A percentile compares a stretch with the other conserved stretches of the same genome.
These are phyloP conservation scores for Oenanthe melanoleuca DNA, from an alignment of 2,113 vertebrate genomes.

Conservation along the genomic window DNA sequence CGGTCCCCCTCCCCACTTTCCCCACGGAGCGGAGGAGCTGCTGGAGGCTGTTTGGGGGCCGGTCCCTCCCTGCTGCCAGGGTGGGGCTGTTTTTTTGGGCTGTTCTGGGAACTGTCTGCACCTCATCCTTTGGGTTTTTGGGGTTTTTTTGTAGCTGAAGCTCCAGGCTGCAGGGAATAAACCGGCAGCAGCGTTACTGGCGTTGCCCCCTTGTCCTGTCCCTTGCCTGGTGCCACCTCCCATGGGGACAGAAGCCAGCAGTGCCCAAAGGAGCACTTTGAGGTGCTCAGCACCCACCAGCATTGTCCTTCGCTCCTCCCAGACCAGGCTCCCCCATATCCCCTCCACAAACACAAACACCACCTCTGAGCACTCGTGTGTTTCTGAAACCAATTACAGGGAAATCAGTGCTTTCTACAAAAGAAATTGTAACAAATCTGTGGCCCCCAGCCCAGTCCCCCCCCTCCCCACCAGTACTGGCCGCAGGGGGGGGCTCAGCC, in stretches of 20 bases:
- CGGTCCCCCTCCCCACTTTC: background rate
- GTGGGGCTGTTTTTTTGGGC: background rate
- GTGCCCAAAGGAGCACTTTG: background rate
- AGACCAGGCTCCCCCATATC: rapidly evolving
- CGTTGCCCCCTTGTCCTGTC: rapidly evolving
- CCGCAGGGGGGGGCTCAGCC: background rate
- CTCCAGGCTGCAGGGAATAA: slow-evolving; percentile 43
- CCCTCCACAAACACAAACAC: background rate
- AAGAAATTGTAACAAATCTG: slow-evolving; percentile 66
- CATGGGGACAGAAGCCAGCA: background rate
- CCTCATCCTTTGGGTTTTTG: background rate
- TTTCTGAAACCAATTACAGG: slow-evolving; percentile 66
- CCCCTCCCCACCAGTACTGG: background rate
- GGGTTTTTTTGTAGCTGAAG: background rate
- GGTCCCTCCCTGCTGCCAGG: background rate
- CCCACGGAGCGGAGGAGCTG: background rate
- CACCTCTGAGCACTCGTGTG: slow-evolving; percentile 33
- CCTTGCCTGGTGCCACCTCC: background rate
- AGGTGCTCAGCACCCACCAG: background rate
- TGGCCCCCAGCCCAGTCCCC: background rate
- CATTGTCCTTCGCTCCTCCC: rapidly evolving
- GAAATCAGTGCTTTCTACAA: slow-evolving; percentile 68
- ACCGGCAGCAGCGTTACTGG: background rate
- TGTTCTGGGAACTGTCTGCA: background rate
- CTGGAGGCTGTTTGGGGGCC: background rate